These are phyloP conservation scores for Cephus sareptanus DNA, from an alignment of 2,888 invertebrate species.

Conservation along the genomic window DNA sequence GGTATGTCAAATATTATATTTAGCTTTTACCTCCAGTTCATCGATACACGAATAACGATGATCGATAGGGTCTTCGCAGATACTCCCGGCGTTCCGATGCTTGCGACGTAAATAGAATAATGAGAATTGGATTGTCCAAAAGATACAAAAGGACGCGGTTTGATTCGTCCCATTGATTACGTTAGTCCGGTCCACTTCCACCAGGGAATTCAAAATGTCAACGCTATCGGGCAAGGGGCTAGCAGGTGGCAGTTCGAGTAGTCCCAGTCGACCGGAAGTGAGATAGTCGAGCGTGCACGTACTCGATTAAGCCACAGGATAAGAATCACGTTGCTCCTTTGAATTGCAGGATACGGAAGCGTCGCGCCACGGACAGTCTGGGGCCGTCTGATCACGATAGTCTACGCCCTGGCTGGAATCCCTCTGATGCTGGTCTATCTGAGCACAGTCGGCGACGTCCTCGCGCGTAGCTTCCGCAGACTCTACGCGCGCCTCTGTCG, in stretches of 20 bases:
- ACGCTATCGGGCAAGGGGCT: neutral
- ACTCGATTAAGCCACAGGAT: neutral
- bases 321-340: neutral
- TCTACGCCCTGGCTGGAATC: slow-evolving; percentile 88
- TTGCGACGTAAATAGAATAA: neutral
- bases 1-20: neutral
- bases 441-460: slow-evolving; percentile 86
- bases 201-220: neutral
- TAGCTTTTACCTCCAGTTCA: neutral
- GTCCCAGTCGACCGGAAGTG: neutral
- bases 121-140: neutral
- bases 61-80: neutral
- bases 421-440: slow-evolving; percentile 90
- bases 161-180: neutral
- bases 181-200: neutral
- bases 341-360: slow-evolving; percentile 82
- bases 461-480: slow-evolving; percentile 82
- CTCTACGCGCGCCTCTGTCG: slow-evolving; percentile 73
- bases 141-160: neutral
- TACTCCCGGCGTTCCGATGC: neutral
- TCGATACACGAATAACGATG: neutral
- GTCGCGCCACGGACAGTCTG: slow-evolving; percentile 83
- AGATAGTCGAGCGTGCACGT: neutral
- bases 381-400: slow-evolving; percentile 84
- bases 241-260: neutral